phyloP scores from a whole-genome alignment of 1,140 invertebrate genomes.

The Amphibalanus amphitrite region DNA sequence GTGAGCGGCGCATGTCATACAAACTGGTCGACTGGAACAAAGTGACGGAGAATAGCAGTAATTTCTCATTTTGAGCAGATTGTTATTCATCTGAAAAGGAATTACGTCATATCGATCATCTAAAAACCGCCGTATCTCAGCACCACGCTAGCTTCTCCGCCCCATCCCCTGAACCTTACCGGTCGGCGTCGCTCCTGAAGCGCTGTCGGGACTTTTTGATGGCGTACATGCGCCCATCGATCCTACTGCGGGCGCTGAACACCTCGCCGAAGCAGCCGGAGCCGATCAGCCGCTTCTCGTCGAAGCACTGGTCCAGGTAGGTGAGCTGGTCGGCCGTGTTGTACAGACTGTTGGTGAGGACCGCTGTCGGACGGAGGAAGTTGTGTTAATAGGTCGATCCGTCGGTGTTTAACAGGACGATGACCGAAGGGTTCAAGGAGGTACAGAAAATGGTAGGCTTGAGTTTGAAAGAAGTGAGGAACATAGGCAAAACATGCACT shows the following conservation, averaged over 20 bases:
- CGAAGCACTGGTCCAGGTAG: not conserved
- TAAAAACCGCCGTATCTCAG: too few species aligned
- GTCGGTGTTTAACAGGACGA: too few species aligned
- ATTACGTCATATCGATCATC: too few species aligned
- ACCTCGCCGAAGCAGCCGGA: not conserved
- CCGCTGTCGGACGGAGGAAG: not conserved
- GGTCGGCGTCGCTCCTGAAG: not conserved
- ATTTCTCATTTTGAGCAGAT: too few species aligned
- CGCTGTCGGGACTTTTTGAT: not conserved
- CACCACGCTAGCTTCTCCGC: too few species aligned
- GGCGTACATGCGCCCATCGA: not conserved
- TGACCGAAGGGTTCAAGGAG: too few species aligned
- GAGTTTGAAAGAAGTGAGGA: not conserved
- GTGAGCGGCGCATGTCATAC: too few species aligned
- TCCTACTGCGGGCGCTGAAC: not conserved
- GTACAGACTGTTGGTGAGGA: not conserved
- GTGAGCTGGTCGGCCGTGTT: not conserved
- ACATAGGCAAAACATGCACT: not conserved
- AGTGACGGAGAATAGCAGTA: too few species aligned
- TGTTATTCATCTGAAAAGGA: too few species aligned
- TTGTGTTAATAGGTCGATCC: not conserved
- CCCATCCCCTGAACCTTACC: not conserved
- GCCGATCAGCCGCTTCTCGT: not conserved
- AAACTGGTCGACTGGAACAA: too few species aligned
- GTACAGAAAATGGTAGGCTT: not conserved